Conservation (phyloP, 2,888 invertebrate species). For the Drosophila kambysellisi region DNA sequence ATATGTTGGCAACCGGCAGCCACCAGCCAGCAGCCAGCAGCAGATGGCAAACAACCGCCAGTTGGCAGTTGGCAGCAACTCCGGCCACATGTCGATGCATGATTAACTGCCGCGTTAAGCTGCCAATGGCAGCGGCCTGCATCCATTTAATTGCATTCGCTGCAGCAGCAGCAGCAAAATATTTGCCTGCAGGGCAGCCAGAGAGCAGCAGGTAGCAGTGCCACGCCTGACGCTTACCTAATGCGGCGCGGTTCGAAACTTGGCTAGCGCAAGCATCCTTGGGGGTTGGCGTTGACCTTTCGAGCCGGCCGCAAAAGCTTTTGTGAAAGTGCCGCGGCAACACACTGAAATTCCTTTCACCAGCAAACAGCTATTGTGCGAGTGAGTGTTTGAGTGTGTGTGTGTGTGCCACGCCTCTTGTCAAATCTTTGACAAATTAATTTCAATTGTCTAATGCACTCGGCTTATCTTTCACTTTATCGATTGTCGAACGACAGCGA, state of each 20-base stretch:
- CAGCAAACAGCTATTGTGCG: conserved; percentile 22
- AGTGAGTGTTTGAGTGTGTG: conserved; percentile 5
- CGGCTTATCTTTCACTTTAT: conserved; percentile 73
- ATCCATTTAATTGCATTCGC: conserved; percentile 81
- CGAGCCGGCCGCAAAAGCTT: conserved; percentile 57
- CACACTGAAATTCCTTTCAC: conserved; percentile 68
- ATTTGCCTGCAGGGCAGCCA: conserved; percentile 53
- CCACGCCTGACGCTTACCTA: conserved; percentile 17
- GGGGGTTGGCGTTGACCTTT: conserved; percentile 52
- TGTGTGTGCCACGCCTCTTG: conserved; percentile 60
- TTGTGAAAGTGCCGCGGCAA: conserved; percentile 62
- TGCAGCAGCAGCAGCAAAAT: conserved; percentile 40
- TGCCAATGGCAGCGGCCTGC: conserved; percentile 66
- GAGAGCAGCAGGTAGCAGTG: conserved; percentile 35
- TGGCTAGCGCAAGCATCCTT: conserved; percentile 50
- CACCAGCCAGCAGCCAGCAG: conserved; percentile 18
- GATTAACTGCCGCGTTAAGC: conserved; percentile 80
- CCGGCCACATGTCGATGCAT: conserved; percentile 71
- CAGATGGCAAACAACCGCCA: conserved; percentile 2
- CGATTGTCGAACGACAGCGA: conserved; percentile 62
- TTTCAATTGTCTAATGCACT: conserved; percentile 77
- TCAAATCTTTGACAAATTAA: conserved; percentile 76
- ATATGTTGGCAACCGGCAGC: conserved; percentile 51
- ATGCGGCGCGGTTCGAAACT: conserved; percentile 42
- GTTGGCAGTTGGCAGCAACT: conserved; percentile 26